A percentile compares a stretch with the other conserved stretches of the same genome.
These are phyloP conservation scores for Clitarchus hookeri DNA, from an alignment of 2,888 invertebrate genomes.

Conservation along the genomic window DNA sequence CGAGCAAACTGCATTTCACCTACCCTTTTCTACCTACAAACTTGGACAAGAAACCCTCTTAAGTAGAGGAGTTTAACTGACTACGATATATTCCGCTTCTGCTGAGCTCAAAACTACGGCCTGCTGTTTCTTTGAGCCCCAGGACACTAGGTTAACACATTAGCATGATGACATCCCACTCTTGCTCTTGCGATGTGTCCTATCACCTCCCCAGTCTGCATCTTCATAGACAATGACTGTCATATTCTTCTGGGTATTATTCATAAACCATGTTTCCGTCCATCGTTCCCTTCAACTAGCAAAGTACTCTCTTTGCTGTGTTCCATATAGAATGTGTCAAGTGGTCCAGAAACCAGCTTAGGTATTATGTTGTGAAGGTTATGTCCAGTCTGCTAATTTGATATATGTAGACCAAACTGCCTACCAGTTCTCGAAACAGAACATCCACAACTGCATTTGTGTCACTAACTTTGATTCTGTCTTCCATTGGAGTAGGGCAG, in stretches of 20 bases:
- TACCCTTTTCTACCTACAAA: not conserved
- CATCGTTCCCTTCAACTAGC: not conserved
- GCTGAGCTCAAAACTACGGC: not conserved
- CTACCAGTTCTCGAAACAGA: not conserved
- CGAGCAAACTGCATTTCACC: not conserved
- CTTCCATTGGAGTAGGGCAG: not conserved
- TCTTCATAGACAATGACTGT: not conserved
- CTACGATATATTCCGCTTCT: not conserved
- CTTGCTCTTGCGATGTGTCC: not conserved
- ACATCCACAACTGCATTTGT: not conserved
- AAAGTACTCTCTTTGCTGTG: not conserved
- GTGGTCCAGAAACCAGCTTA: not conserved
- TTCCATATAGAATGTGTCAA: not conserved
- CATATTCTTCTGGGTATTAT: not conserved
- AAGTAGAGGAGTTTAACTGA: not conserved
- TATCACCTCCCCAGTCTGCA: constrained; percentile 8
- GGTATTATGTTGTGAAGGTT: not conserved
- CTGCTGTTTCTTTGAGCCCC: not conserved
- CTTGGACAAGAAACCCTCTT: not conserved
- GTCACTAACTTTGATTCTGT: not conserved
- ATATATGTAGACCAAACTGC: not conserved
- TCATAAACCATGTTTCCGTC: not conserved
- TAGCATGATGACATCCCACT: not conserved
- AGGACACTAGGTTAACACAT: not conserved
- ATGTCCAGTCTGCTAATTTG: not conserved